These are phyloP conservation scores for Amphimallon solstitiale DNA, from an alignment of 2,888 invertebrate species.

Conservation along the genomic window DNA sequence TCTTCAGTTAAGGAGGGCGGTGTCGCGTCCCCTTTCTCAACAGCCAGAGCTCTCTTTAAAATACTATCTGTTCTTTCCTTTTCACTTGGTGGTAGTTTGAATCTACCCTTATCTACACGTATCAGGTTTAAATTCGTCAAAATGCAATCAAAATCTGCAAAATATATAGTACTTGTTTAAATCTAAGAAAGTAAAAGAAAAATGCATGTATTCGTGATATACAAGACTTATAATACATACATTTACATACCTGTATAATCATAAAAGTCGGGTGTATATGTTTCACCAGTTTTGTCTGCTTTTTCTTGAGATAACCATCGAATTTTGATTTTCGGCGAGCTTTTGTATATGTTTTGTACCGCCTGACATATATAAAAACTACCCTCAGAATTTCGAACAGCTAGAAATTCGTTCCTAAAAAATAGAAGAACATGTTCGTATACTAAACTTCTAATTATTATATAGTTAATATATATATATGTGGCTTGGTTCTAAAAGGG, in stretches of 20 bases:
- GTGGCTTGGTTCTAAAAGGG: too few relatives aligned
- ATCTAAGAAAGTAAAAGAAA: not conserved
- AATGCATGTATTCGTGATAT: not conserved
- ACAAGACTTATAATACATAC: not conserved
- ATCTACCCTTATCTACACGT: constrained; percentile 77
- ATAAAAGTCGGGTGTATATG: constrained; percentile 90
- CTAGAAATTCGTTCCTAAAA: constrained; percentile 84
- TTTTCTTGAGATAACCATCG: constrained; percentile 89
- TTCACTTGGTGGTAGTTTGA: constrained; percentile 78
- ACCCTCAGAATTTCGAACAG: constrained; percentile 90
- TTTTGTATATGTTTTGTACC: constrained; percentile 89
- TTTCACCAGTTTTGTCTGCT: constrained; percentile 71
- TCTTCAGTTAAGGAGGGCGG: constrained; percentile 76
- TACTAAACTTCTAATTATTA: too few relatives aligned
- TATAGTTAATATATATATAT: too few relatives aligned
- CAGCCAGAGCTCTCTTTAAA: constrained; percentile 82
- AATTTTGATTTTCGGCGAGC: constrained; percentile 85
- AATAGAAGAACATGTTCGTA: too few relatives aligned
- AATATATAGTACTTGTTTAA: constrained; percentile 1
- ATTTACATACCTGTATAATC: constrained; percentile 78
- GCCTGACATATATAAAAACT: constrained; percentile 90
- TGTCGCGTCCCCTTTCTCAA: constrained; percentile 78
- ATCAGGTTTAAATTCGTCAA: constrained; percentile 84
- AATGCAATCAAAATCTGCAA: constrained; percentile 86
- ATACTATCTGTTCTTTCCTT: constrained; percentile 83